Base-by-base conservation (phyloP, 2,113 vertebrate genomes). In the Brachyistius frenatus region DNA sequence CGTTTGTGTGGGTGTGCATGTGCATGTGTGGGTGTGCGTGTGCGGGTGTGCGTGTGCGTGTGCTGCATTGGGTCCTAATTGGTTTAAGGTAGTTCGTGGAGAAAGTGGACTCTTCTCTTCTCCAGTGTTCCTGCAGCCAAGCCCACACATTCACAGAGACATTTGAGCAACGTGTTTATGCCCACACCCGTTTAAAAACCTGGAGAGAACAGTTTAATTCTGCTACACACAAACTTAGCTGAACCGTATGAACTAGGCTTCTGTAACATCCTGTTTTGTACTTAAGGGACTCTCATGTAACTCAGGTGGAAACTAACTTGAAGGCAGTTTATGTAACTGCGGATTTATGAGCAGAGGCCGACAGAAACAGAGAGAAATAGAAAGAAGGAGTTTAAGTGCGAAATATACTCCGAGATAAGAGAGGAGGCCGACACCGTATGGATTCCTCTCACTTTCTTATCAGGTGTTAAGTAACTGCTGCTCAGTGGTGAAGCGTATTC, bases 251-350 rank as follows among this genome's bases (percentile, higher is more conserved):
- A 86, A 60, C 61, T 61, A 56, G 54, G 60, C 23, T 52, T 84
- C 85, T 91, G 13, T 81, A 84, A 88, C 87, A 83, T 89, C 86
- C 66, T 86, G 85, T 85, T 80, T 73, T 68, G 62, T 73, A 70
- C 85, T 89, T 69, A 35, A 74, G 80, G 60, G 68, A 78, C 69
- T 80, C 80, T 88, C 84, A 80, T 85, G 83, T 88, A 88, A 87
- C 84, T 56, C 39, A 67, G 66, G 76, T 91, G 90, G 87, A 91
- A 88, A 90, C 88, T 87, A 76, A 85, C 55, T 87, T 86, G 81
- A 90, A 83, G 72, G 80, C 76, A 80, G 89, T 91, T 93, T 89
- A 91, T 90, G 76, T 88, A 90, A 93, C 78, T 33, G 64, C 39
- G 88, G 91, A 91, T 91, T 92, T 90, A 91, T 87, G 86, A 78